These are phyloP conservation scores for Podarcis siculus DNA, from an alignment of 2,797 vertebrate genomes.

Conservation along the genomic window DNA sequence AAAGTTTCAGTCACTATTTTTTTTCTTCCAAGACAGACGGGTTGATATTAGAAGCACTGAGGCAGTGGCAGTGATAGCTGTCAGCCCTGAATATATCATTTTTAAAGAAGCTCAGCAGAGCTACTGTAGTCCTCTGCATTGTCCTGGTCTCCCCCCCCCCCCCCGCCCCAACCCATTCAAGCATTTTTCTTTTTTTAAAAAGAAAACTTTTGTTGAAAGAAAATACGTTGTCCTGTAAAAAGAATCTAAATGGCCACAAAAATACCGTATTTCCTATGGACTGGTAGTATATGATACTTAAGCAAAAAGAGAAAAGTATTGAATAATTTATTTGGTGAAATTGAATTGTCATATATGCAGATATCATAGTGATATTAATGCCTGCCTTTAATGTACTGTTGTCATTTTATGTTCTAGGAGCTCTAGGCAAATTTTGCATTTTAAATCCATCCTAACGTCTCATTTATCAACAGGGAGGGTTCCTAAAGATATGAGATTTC, in stretches of 20 bases:
- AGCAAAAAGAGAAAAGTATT: not conserved
- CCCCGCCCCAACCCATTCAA: too few relatives aligned
- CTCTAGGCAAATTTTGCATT: too few relatives aligned
- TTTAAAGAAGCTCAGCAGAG: not conserved
- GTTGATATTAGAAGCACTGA: not conserved
- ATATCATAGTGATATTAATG: not conserved
- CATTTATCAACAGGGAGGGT: not conserved
- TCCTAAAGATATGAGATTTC: not conserved
- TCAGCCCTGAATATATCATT: not conserved
- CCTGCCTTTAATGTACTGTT: not conserved
- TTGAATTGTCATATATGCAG: not conserved
- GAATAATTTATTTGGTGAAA: not conserved
- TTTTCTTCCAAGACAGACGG: not conserved
- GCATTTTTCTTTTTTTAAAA: too few relatives aligned
- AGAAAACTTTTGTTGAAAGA: too few relatives aligned
- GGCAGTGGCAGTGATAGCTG: not conserved
- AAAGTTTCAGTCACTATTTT: not conserved
- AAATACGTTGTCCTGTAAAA: not conserved
- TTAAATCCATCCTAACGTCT: not conserved
- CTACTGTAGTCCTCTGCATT: not conserved
- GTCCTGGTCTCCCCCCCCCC: too few relatives aligned
- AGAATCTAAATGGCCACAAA: too few relatives aligned
- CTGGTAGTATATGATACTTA: not conserved
- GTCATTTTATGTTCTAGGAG: not conserved
- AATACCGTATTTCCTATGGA: too few relatives aligned